phyloP scores from a whole-genome alignment of 2,797 vertebrate species.

The Taeniopygia guttata region DNA sequence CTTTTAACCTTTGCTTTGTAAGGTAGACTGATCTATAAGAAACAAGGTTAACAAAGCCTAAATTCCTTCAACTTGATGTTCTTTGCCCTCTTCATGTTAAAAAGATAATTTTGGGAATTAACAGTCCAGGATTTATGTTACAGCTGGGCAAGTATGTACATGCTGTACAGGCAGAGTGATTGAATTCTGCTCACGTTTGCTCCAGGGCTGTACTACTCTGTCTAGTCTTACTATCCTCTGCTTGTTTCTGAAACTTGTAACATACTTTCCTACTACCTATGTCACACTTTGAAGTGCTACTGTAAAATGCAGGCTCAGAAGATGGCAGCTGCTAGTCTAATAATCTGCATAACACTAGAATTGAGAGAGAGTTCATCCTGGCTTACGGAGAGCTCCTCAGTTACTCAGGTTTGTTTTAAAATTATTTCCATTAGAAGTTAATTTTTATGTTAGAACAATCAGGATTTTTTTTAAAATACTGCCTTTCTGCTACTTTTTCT shows the following conservation, averaged over 20 bases:
- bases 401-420: background rate
- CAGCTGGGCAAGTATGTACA: background rate
- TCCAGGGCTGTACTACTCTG: background rate
- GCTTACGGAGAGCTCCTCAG: background rate
- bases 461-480: background rate
- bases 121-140: background rate
- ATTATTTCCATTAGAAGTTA: background rate
- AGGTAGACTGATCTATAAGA: background rate
- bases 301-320: background rate
- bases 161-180: background rate
- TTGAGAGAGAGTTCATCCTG: background rate
- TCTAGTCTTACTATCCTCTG: background rate
- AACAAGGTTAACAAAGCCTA: background rate
- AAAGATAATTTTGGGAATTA: background rate
- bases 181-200: background rate
- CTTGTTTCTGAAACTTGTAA: background rate
- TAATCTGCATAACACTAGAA: background rate
- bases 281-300: background rate
- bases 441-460: background rate
- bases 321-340: background rate
- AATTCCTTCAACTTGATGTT: background rate
- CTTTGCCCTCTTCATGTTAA: background rate
- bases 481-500: background rate
- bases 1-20: background rate
- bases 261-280: background rate